Base-by-base conservation (phyloP, 2,113 vertebrate species). In the Piaya cayana region DNA sequence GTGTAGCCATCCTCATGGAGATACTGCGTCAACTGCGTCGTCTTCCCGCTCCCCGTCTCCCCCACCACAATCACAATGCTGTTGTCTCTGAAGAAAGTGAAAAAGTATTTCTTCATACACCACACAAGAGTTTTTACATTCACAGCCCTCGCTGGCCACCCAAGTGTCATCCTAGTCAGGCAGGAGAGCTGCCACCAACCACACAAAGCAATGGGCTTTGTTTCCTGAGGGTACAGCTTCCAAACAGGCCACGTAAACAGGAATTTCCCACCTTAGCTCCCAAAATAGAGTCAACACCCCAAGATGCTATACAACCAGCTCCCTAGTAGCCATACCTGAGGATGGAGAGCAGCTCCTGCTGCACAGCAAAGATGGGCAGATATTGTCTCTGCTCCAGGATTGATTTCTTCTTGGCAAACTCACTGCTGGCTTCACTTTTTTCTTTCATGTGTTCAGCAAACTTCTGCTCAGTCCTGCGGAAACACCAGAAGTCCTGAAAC, bases 381-480 rank as follows among this genome's bases (percentile, higher is more conserved):
- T 99, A 99, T 56, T 99, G 99, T 82, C 99, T 99, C 97, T 99
- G 99, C 95, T 99, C 99, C 98, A 99, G 93, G 55, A 99, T 97
- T 0, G 97, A 99, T 95, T 99, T 99, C 97, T 99, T 99, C 95
- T 99, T 99, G 10, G 99, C 98, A 94, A 99, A 99, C 53, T 99
- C 99, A 7, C 99, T 99, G 97, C 98, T 99, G 64, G 99, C 99
- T 95, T 99, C 98, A 1, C 94, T 98, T 96, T 99, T 99, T 69
- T 99, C 99, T 95, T 98, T 99, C 99, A 99, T 99, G 93, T 99
- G 99, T 93, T 99, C 98, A 2, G 99, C 99, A 98, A 99, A 99
- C 95, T 99, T 99, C 97, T 99, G 99, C 91, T 99, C 99, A 3
- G 99, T 97, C 97, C 99, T 99, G 91, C 62, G 47, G 84, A 78